Percentiles rank a stretch among this genome's conserved stretches.
Conservation (phyloP, 1,140 invertebrate species). For the Hyposmocoma kahamanoa region DNA sequence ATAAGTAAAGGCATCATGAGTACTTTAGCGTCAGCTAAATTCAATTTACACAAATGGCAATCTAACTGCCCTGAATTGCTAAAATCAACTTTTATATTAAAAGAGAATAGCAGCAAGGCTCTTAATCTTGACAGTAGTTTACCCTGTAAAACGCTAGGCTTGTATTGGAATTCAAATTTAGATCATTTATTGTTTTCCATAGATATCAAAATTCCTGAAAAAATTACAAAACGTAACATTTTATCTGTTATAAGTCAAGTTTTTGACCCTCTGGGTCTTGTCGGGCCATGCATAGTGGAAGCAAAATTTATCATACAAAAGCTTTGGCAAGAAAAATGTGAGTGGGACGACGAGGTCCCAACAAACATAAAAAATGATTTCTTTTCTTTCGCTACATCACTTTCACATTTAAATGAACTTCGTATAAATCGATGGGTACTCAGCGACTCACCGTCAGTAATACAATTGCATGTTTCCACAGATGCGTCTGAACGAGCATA, state of each 20-base stretch:
- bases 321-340: slow-evolving; percentile 26
- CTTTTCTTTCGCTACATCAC: background rate
- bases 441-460: background rate
- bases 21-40: slow-evolving; percentile 4
- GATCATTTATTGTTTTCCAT: slow-evolving; percentile 3
- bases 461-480: slow-evolving; percentile 30
- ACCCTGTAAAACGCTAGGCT: background rate
- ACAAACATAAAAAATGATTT: slow-evolving; percentile 1
- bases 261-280: slow-evolving; percentile 33
- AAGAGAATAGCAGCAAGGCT: background rate
- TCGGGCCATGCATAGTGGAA: slow-evolving; percentile 30
- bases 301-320: slow-evolving; percentile 41
- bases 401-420: background rate
- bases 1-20: no score
- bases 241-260: slow-evolving; percentile 26
- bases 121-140: background rate
- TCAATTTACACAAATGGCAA: background rate
- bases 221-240: slow-evolving; percentile 30
- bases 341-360: slow-evolving; percentile 35
- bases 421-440: background rate
- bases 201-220: slow-evolving; percentile 28
- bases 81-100: no score
- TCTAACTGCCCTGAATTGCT: no score
- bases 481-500: slow-evolving; percentile 29
- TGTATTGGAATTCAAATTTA: slow-evolving; percentile 2